Conservation (phyloP, 1,140 invertebrate species). For the Neuroterus valhalla region DNA sequence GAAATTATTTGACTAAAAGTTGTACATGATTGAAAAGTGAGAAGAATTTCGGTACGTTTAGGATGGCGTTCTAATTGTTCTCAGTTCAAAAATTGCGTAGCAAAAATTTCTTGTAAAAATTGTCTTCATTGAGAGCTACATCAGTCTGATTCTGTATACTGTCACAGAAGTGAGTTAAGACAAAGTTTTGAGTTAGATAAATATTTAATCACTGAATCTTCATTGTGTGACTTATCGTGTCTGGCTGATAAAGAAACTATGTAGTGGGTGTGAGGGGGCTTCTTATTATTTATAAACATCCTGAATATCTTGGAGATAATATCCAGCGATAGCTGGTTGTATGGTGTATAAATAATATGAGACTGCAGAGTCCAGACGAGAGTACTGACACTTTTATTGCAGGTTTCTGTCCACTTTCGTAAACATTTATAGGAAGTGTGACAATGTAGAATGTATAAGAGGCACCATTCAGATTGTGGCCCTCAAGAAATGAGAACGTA, state of each 20-base stretch:
- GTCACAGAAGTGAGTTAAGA: neutral
- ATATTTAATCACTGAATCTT: constrained; percentile 20
- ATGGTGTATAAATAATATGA: constrained; percentile 21
- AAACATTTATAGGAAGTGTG: constrained; percentile 52
- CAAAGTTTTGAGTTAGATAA: constrained; percentile 23
- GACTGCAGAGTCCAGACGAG: constrained; percentile 27
- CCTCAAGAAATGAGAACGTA: no score
- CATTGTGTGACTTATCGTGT: constrained; percentile 14
- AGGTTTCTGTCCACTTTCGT: constrained; percentile 46
- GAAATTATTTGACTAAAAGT: no score
- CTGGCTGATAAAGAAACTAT: constrained; percentile 11
- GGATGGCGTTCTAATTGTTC: no score
- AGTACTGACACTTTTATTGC: constrained; percentile 52
- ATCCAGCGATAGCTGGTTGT: constrained; percentile 2
- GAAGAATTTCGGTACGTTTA: no score
- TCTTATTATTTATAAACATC: constrained; percentile 28
- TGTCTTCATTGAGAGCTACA: no score
- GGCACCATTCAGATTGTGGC: no score
- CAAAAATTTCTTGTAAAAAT: no score
- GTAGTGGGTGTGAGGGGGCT: constrained; percentile 17
- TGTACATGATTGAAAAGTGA: no score
- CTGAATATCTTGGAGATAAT: constrained; percentile 19
- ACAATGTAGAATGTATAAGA: constrained; percentile 44
- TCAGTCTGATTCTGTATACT: no score
- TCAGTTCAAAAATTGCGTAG: no score